Conservation (phyloP, 2,888 invertebrate genomes). For the Diogma glabrata region DNA sequence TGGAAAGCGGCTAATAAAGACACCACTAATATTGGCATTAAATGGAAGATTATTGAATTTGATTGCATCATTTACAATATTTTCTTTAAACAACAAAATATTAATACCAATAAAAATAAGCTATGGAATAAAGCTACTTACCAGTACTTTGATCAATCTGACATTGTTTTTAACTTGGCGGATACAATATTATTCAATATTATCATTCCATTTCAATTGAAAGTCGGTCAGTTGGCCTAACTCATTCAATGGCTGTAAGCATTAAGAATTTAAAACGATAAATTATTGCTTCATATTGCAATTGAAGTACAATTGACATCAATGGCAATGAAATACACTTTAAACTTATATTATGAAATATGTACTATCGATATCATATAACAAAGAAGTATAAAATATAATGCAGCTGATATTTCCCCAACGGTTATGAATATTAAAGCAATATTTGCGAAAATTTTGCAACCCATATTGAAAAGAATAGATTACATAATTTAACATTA, state of each 20-base stretch:
- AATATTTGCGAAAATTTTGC: constrained; percentile 78
- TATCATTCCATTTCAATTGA: constrained; percentile 93
- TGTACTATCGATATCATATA: constrained; percentile 91
- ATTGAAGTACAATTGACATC: constrained; percentile 82
- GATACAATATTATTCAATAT: constrained; percentile 77
- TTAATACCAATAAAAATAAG: no score
- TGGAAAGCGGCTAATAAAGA: no score
- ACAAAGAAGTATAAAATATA: constrained; percentile 87
- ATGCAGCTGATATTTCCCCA: constrained; percentile 80
- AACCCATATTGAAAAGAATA: constrained; percentile 98
- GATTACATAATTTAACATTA: constrained; percentile 89
- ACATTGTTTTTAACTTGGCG: constrained; percentile 92
- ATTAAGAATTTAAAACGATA: constrained; percentile 97
- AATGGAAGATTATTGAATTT: constrained; percentile 76
- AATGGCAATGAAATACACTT: constrained; percentile 78
- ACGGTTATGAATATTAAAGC: constrained; percentile 50
- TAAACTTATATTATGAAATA: constrained; percentile 81
- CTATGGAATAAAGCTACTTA: no score
- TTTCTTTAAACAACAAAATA: constrained; percentile 37
- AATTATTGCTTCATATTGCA: constrained; percentile 93
- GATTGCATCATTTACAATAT: constrained; percentile 70
- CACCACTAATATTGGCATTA: constrained; percentile 65
- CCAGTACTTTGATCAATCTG: constrained; percentile 51
- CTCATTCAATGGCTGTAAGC: constrained; percentile 87
- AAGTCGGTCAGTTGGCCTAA: constrained; percentile 86